These are phyloP conservation scores for Sarcophaga variegata DNA, from an alignment of 2,888 invertebrate species.

Conservation along the genomic window DNA sequence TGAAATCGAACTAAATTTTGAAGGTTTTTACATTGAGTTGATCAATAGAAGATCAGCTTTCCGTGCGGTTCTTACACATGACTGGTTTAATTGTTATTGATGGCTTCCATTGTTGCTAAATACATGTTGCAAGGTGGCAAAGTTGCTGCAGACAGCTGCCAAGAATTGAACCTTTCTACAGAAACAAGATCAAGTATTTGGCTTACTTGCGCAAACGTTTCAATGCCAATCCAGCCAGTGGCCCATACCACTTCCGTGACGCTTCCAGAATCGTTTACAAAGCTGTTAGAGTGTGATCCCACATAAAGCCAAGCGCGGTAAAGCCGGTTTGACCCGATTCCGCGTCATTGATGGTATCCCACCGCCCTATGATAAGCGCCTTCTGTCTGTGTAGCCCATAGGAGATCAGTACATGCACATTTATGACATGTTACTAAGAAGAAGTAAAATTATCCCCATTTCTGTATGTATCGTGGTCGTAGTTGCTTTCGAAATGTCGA, in stretches of 20 bases:
- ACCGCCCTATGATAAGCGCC: conserved; percentile 97
- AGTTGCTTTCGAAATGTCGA: no score
- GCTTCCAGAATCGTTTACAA: conserved; percentile 99
- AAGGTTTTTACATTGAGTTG: no score
- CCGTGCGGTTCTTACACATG: conserved; percentile 88
- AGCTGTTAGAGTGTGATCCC: conserved; percentile 99
- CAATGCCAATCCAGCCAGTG: conserved; percentile 99
- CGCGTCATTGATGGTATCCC: conserved; percentile 98
- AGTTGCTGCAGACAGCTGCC: conserved; percentile 84
- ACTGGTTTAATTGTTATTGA: conserved; percentile 97
- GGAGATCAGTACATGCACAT: no score
- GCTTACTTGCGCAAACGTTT: conserved; percentile 98
- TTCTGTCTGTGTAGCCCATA: conserved; percentile 93
- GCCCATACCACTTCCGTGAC: conserved; percentile 99
- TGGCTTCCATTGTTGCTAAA: conserved; percentile 97
- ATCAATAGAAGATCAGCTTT: conserved; percentile 81
- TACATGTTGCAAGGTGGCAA: conserved; percentile 81
- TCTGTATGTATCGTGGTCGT: no score
- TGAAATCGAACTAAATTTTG: no score
- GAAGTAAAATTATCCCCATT: no score
- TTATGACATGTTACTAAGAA: no score
- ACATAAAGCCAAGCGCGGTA: conserved; percentile 94
- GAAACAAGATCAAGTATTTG: conserved; percentile 97
- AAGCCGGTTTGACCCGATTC: conserved; percentile 93
- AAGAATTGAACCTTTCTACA: conserved; percentile 98